Base-by-base conservation (phyloP, 2,888 invertebrate species). In the Limnephilus auricula region DNA sequence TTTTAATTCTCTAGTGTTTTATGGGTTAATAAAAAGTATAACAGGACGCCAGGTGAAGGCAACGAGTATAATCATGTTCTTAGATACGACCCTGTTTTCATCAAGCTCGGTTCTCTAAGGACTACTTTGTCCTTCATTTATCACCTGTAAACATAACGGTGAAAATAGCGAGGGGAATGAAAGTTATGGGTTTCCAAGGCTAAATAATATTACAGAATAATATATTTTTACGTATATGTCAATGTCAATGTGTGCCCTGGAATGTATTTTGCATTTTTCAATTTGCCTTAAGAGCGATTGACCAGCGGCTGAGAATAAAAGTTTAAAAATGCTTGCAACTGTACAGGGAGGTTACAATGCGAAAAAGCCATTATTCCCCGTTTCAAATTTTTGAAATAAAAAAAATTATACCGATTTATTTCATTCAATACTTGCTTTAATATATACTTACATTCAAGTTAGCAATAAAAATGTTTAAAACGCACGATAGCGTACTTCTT, bases 1-100 rank as follows among this genome's bases (percentile, higher is more conserved):
- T 84, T 84, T 84, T 84, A 84, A 84, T 37, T 84, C 40, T 37
- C 40, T n/a, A n/a, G 2, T 84, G 84, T 84, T 84, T 32, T 84
- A 84, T 84, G 15, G 37, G 34, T 84, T n/a, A 34, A 84, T 84
- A 40, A 84, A 84, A 82, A n/a, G 34, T 25, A 40, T 40, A 84
- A 34, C n/a, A 40, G 40, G 37, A n/a, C 40, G 13, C 37, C 84
- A 84, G 37, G 84, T 84, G 84, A 84, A 84, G 84, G 84, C 82
- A 84, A 40, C 37, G 18, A n/a, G 84, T 84, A 84, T 84, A 25
- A 84, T 84, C 84, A 40, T 84, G 84, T 40, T 30, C 25, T 37
- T n/a, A 84, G n/a, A 40, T 37, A n/a, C 84, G 84, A 84, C 84
- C 40, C 84, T 37, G 84, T 40, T 37, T 40, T 13, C 84, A 25